Base-by-base conservation (phyloP, 2,888 invertebrate species). In the Drosophila nigricruria region DNA sequence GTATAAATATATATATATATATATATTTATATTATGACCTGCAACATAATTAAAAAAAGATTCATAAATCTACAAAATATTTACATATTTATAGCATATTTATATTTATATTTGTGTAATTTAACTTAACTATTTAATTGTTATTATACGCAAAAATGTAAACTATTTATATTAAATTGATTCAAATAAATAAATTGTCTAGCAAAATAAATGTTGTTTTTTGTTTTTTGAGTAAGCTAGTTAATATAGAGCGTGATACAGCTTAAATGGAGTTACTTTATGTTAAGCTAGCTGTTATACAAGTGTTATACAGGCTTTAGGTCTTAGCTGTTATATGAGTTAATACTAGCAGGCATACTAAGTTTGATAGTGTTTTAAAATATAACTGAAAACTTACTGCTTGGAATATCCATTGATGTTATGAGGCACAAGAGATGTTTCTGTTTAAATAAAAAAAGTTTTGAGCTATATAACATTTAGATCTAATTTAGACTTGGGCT, bases 21-120 rank as follows among this genome's bases (percentile, higher is more conserved):
- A 18, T 34, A 34, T 34, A 9, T 9, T 16, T 9, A 52, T 34
- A 52, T 20, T 18, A 4, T 12, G 18, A 49, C 49, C 49, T 16
- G 23, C 9, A 34, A 50, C 30, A 53, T 68, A 36, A 52, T 52
- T 68, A 62, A 43, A 57, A 56, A 36, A 6, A 20, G 2, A 25
- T 18, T 36, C 12, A 32, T 36, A 36, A 53, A 65, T 53, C 9
- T 18, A 14, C 18, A 12, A 30, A 43, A 65, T 30, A 38, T 25
- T 36, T 50, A 52, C 50, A 64, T 14, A 42, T 65, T 64, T 27
- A 9, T 18, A 16, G 36, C 45, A n/a, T 23, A 38, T 25, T 38
- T n/a, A 14, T 18, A 40, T 40, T 10, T 49, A 23, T n/a, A 23
- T 25, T 52, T 53, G 14, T 18, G 27, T 34, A 23, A 50, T 27